A percentile compares a stretch with the other conserved stretches of the same genome.
phyloP scores from a whole-genome alignment of 1,140 invertebrate species.

The Chironomus striatipennis region DNA sequence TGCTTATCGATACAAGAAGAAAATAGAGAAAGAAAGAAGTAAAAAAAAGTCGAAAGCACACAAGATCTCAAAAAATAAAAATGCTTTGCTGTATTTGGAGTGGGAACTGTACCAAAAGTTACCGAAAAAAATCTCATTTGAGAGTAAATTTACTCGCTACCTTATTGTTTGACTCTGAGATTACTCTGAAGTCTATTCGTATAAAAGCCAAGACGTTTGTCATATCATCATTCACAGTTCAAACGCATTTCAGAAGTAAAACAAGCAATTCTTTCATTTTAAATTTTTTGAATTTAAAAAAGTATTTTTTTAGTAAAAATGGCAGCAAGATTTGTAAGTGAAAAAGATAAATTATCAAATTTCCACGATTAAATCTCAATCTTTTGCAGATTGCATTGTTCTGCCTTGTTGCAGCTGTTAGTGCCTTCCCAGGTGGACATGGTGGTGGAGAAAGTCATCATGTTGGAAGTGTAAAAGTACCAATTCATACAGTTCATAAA shows the following conservation, averaged over 20 bases:
- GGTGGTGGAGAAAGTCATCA: neutral
- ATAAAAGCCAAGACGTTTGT: neutral
- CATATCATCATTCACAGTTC: neutral
- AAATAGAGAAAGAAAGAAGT: no score
- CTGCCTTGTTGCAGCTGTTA: neutral
- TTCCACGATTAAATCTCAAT: no score
- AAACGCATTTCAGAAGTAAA: neutral
- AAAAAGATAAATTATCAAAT: no score
- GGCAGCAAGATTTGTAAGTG: conserved; percentile 5
- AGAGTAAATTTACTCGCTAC: no score
- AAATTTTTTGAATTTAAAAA: neutral
- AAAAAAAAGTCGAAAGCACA: no score
- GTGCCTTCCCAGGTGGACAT: neutral
- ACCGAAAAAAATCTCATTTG: no score
- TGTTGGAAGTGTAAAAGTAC: neutral
- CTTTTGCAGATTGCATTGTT: neutral
- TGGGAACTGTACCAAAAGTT: no score
- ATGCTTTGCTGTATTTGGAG: no score
- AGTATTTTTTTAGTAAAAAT: neutral
- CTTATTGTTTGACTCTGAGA: no score
- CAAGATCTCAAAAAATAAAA: no score
- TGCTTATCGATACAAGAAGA: no score
- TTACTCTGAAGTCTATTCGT: neutral
- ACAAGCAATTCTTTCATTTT: neutral
- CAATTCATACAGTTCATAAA: neutral